Evolutionary conservation across 2,113 vertebrate genomes (phyloP), one percentile per base, ranked within the genome.

Genomic region (Hippocampus guttulatus): DNA sequence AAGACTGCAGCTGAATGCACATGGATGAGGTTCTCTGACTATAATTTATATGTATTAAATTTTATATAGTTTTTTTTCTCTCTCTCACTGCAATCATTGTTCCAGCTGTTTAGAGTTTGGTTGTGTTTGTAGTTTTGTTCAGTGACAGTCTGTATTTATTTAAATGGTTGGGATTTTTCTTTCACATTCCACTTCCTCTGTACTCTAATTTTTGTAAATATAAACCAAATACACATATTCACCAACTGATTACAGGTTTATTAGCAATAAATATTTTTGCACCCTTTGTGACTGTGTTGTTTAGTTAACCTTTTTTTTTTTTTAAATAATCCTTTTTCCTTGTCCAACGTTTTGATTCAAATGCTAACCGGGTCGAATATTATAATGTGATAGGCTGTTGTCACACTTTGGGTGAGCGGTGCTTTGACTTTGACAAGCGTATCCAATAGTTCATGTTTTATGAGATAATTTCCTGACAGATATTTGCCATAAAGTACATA

Each of bases 251-350:
- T 84, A 90, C 91, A 91, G 85, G 92, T 94, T 93, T 94, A 93
- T 92, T 93, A 93, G 93, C 92, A 94, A 94, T 94, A 94, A 94
- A 94, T 94, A 94, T 93, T 94, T 94, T 94, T 94, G 92, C 93
- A 94, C 92, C 93, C 91, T 91, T 89, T 74, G 64, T 69, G 47
- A 60, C 20, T 68, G 15, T 68, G 12, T 63, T 75, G 15, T 40
- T 41, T 38, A 52, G 3, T 33, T 8, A n/a, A 45, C 12, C 43
- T 27, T 27, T 27, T 27, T 27, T n/a, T n/a, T n/a, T 49, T 33
- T 33, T 5, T 33, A 5, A 33, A 33, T 5, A 5, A 33, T 33
- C 30, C 5, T 38, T 45, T 9, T 11, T 43, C 41, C 41, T 10
- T 10, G 41, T 10, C 11, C 2, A 10, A 43, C 41, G 8, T 43